These are phyloP conservation scores for Orchestes rusci DNA, from an alignment of 2,888 invertebrate genomes.

Conservation along the genomic window DNA sequence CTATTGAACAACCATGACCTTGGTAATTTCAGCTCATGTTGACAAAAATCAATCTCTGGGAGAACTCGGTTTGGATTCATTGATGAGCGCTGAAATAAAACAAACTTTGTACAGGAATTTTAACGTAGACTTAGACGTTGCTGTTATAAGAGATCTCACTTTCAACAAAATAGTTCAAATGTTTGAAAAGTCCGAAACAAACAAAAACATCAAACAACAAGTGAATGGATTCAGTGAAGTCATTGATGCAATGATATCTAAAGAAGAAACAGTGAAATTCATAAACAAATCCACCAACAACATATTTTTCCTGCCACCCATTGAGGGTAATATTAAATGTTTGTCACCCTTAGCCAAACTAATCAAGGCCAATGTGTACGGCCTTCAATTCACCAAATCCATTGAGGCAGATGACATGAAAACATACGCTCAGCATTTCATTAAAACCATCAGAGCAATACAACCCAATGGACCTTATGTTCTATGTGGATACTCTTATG, in stretches of 20 bases:
- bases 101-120: conserved; percentile 29
- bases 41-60: conserved; percentile 24
- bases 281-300: conserved; percentile 11
- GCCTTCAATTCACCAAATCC: conserved; percentile 22
- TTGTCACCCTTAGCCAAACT: conserved; percentile 21
- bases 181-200: neutral
- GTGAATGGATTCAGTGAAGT: neutral
- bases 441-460: conserved; percentile 14
- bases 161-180: conserved; percentile 19
- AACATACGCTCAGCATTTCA: conserved; percentile 15
- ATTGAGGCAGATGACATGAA: conserved; percentile 16
- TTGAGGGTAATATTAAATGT: conserved; percentile 24
- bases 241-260: conserved; percentile 13
- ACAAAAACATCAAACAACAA: neutral
- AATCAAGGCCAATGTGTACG: conserved; percentile 24
- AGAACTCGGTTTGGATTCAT: conserved; percentile 30
- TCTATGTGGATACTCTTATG: conserved; percentile 28
- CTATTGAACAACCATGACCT: neutral
- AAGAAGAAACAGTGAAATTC: conserved; percentile 22
- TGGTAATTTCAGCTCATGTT: conserved; percentile 6
- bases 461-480: conserved; percentile 26
- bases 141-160: conserved; percentile 27
- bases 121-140: conserved; percentile 24
- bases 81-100: conserved; percentile 31
- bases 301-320: conserved; percentile 27